Base-by-base conservation (phyloP, 2,888 invertebrate species). In the Conus canariensis region DNA sequence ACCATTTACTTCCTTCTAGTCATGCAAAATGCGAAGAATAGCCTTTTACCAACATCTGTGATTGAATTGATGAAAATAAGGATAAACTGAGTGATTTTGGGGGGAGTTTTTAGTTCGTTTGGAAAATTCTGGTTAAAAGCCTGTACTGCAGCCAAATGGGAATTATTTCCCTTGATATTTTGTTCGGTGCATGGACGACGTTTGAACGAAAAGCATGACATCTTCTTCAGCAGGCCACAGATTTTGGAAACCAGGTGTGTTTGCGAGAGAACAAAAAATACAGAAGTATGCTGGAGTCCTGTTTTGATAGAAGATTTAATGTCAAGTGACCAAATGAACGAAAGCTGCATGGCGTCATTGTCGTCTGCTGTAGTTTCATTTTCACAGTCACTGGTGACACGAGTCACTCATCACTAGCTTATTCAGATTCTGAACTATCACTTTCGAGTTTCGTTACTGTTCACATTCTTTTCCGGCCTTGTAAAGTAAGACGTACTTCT, bases 231-330 rank as follows among this genome's bases (percentile, higher is more conserved):
- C 83, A 56, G 58, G 74, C 2, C 94, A 94, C 45, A 94, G 92
- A 86, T 95, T 95, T 90, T 94, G 95, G 94, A 95, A 95, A 88
- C 95, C 95, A 93, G 95, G 95, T 95, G 91, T 87, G 77, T 87
- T 60, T n/a, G 30, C 12, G 22, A 19, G n/a, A 60, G 25, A 85
- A 12, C 6, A 25, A n/a, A 30, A 56, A 12, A 5, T 22, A 1
- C 8, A 6, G 16, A 83, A 56, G 22, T 14, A 5, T 10, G 58
- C 22, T 10, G 9, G n/a, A 74, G 9, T 4, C 8, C 6, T n/a
- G 22, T 7, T 22, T 19, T 25, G n/a, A n/a, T n/a, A 10, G 22
- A 6, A 7, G n/a, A n/a, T n/a, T 74, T 19, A 74, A 56, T 19
- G 16, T 56, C 22, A 58, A 6, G 1, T 56, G 58, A 56, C 22